Evolutionary conservation across 2,888 invertebrate species (phyloP).

Genomic region (Trichopria drosophilae): DNA sequence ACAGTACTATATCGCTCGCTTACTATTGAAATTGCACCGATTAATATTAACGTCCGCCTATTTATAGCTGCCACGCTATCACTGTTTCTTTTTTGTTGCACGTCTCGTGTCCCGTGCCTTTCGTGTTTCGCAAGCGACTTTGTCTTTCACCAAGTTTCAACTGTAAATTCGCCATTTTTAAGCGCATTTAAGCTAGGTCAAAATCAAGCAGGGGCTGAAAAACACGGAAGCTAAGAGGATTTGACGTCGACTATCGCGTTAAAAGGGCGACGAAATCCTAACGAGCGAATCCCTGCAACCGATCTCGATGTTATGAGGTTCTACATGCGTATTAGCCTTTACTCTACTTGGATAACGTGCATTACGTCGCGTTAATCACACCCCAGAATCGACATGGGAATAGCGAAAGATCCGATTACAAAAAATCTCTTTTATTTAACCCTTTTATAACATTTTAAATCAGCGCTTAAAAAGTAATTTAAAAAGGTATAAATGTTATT

Average conservation of each 20-base stretch:
- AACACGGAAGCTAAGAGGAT: conserved; percentile 49
- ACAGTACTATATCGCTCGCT: too few relatives aligned
- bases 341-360: too few relatives aligned
- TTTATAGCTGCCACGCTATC: too few relatives aligned
- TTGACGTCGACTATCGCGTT: conserved; percentile 52
- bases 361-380: too few relatives aligned
- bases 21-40: too few relatives aligned
- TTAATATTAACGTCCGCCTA: too few relatives aligned
- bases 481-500: neutral
- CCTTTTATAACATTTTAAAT: neutral
- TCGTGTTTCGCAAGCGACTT: too few relatives aligned
- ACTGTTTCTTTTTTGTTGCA: too few relatives aligned
- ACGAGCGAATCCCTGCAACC: conserved; percentile 52
- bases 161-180: conserved; percentile 20
- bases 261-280: conserved; percentile 52
- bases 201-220: conserved; percentile 37
- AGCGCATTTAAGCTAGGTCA: conserved; percentile 45
- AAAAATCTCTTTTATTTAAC: neutral
- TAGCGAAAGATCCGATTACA: neutral
- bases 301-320: conserved; percentile 7
- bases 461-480: neutral
- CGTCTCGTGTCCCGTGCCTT: too few relatives aligned
- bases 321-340: too few relatives aligned
- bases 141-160: too few relatives aligned
- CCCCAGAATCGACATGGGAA: too few relatives aligned